These are phyloP conservation scores for Sepiola atlantica DNA, from an alignment of 2,888 invertebrate species.

Conservation along the genomic window DNA sequence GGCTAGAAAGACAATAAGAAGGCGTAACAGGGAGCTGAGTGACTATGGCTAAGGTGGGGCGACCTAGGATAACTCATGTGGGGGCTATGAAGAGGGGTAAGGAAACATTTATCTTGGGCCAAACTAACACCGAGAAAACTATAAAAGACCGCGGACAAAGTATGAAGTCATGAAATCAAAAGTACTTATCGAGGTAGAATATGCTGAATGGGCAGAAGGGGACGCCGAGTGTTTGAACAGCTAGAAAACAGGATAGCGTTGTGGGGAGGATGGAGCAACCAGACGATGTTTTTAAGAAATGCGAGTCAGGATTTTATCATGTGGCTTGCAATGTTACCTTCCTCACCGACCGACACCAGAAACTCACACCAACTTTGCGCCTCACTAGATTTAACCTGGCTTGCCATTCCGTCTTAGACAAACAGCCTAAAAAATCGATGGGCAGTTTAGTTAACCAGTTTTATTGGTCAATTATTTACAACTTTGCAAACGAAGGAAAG, in stretches of 20 bases:
- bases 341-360: not conserved
- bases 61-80: not conserved
- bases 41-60: not conserved
- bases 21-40: not conserved
- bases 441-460: not conserved
- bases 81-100: not conserved
- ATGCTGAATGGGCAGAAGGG: not conserved
- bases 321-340: not conserved
- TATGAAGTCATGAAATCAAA: conserved; percentile 12
- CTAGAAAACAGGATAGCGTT: not conserved
- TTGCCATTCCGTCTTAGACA: not conserved
- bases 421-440: conserved; percentile 2
- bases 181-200: conserved; percentile 4
- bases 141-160: not conserved
- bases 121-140: conserved; percentile 20
- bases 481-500: not conserved
- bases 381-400: not conserved
- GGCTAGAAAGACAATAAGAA: too few relatives aligned
- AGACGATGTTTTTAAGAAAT: not conserved
- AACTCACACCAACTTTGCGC: not conserved
- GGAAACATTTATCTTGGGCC: conserved; percentile 7
- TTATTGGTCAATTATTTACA: conserved; percentile 32
- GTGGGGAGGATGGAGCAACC: not conserved
- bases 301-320: not conserved
- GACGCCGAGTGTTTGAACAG: not conserved